A percentile compares a stretch with the other conserved stretches of the same genome.
These are phyloP conservation scores for Barnardius zonarius DNA, from an alignment of 2,113 vertebrate species.

Conservation along the genomic window DNA sequence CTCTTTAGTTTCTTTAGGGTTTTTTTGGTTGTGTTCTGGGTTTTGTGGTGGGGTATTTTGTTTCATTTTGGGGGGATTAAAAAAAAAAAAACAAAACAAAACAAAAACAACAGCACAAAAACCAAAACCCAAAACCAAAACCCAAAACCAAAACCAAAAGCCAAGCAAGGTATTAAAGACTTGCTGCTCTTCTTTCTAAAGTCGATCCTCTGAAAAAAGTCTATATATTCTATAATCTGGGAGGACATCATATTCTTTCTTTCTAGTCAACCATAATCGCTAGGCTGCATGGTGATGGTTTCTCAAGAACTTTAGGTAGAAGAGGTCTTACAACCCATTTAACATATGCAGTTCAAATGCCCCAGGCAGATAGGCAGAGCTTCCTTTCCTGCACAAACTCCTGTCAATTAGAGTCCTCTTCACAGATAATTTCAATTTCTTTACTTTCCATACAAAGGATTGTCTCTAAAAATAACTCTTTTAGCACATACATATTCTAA, in stretches of 20 bases:
- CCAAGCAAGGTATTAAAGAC: neutral
- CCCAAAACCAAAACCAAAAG: neutral
- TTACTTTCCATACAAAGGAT: neutral
- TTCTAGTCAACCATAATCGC: neutral
- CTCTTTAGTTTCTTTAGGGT: neutral
- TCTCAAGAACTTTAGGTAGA: neutral
- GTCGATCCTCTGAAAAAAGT: neutral
- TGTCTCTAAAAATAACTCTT: neutral
- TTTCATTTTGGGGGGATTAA: neutral
- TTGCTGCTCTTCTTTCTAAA: neutral
- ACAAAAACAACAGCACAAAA: neutral
- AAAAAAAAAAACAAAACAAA: neutral
- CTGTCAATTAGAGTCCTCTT: neutral
- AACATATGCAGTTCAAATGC: neutral
- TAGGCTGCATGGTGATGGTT: neutral
- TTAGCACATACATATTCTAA: neutral
- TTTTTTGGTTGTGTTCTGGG: neutral
- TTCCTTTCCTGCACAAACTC: neutral
- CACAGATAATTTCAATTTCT: neutral
- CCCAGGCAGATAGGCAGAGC: neutral
- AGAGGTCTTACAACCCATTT: neutral
- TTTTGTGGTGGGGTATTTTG: neutral
- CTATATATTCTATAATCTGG: neutral
- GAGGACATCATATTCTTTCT: neutral
- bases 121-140: neutral